These are phyloP conservation scores for Galeopsomyia nigrocyanea DNA, from an alignment of 2,888 invertebrate species.

Conservation along the genomic window DNA sequence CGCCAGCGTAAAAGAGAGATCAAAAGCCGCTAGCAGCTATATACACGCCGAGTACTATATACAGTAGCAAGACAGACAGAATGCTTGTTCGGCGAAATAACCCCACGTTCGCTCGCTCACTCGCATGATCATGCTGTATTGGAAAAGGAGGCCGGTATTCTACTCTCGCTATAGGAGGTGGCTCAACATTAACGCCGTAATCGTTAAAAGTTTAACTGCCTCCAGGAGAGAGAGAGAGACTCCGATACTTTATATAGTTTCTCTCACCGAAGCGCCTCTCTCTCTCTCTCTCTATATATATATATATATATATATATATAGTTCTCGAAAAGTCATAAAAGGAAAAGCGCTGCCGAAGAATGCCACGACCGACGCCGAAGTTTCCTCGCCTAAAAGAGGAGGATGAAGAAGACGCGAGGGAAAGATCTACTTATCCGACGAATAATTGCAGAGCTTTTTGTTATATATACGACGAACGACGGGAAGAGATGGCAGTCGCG, in stretches of 20 bases:
- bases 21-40: too few species aligned
- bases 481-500: too few species aligned
- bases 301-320: not conserved
- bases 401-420: too few species aligned
- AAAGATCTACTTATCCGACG: too few species aligned
- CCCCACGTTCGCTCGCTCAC: not conserved
- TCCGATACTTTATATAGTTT: constrained; percentile 37
- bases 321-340: constrained; percentile 40
- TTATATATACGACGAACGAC: too few species aligned
- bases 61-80: too few species aligned
- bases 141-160: constrained; percentile 14
- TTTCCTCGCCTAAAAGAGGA: too few species aligned
- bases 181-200: constrained; percentile 38
- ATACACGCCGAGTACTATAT: too few species aligned
- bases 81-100: constrained; percentile 16
- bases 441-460: too few species aligned
- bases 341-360: constrained; percentile 16
- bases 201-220: constrained; percentile 42
- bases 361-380: not conserved
- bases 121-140: constrained; percentile 18
- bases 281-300: not conserved
- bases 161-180: constrained; percentile 7
- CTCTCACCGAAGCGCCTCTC: not conserved
- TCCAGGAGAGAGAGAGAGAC: not conserved
- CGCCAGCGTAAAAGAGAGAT: too few species aligned